These are phyloP conservation scores for Callimorpha dominula DNA, from an alignment of 2,888 invertebrate genomes.

Conservation along the genomic window DNA sequence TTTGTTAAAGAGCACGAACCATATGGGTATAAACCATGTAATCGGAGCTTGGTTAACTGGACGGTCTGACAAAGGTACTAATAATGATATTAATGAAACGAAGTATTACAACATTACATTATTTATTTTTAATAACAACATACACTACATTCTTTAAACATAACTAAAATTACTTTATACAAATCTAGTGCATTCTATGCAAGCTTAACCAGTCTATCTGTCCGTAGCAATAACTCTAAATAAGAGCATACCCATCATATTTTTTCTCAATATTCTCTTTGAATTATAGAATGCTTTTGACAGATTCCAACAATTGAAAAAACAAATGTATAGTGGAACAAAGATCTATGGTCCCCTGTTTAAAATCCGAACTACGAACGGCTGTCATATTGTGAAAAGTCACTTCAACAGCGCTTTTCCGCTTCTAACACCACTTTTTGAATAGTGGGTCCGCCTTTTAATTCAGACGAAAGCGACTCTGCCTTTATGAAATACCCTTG, in stretches of 20 bases:
- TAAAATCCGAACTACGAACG: not conserved
- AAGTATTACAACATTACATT: conserved; percentile 33
- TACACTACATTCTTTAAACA: conserved; percentile 21
- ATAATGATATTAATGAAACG: conserved; percentile 47
- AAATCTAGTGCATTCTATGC: conserved; percentile 54
- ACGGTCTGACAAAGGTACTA: conserved; percentile 6
- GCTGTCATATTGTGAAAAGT: not conserved
- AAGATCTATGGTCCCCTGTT: not conserved
- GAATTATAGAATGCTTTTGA: not conserved
- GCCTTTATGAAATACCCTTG: not conserved
- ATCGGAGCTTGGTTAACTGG: not conserved
- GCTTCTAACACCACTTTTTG: not conserved
- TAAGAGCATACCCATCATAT: conserved; percentile 14
- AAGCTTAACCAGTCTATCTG: conserved; percentile 44
- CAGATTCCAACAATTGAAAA: not conserved
- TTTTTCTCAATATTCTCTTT: not conserved
- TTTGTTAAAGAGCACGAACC: not conserved
- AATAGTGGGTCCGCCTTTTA: not conserved
- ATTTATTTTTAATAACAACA: conserved; percentile 51
- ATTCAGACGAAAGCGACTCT: not conserved
- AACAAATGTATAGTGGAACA: not conserved
- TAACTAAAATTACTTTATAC: conserved; percentile 46
- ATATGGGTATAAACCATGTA: not conserved
- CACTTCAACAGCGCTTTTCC: not conserved
- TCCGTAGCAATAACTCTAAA: conserved; percentile 11